A percentile compares a stretch with the other conserved stretches of the same genome.
Conservation (phyloP, 2,888 invertebrate genomes). For the Gymnoscelis rufifasciata region DNA sequence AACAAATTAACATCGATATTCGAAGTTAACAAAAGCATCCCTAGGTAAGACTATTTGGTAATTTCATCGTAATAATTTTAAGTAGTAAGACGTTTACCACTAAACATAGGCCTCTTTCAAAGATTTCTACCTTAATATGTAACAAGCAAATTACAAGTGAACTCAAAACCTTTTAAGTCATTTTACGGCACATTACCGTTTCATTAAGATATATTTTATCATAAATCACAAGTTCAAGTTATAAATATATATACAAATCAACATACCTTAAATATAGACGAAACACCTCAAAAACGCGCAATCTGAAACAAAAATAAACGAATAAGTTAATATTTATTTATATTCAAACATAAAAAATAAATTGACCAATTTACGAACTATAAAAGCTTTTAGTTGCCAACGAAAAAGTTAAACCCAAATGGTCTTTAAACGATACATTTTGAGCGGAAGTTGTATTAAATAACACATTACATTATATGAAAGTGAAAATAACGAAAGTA, state of each 20-base stretch:
- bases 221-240: neutral
- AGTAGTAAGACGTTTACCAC: too few relatives aligned
- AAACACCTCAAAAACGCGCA: conserved; percentile 34
- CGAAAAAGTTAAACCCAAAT: too few relatives aligned
- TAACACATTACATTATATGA: conserved; percentile 60
- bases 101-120: too few relatives aligned
- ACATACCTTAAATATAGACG: conserved; percentile 46
- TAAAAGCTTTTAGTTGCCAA: neutral
- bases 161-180: too few relatives aligned
- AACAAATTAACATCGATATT: too few relatives aligned
- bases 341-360: neutral
- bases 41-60: too few relatives aligned
- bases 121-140: too few relatives aligned
- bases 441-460: conserved; percentile 45
- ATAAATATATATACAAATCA: neutral
- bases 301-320: conserved; percentile 42
- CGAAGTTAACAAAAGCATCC: too few relatives aligned
- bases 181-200: too few relatives aligned
- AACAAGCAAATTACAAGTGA: too few relatives aligned
- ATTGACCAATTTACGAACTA: neutral
- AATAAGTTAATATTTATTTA: conserved; percentile 15
- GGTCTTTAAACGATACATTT: neutral
- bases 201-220: too few relatives aligned
- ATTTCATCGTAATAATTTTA: too few relatives aligned
- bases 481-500: conserved; percentile 72